phyloP scores from a whole-genome alignment of 2,888 invertebrate species.

The Melipona beecheii region DNA sequence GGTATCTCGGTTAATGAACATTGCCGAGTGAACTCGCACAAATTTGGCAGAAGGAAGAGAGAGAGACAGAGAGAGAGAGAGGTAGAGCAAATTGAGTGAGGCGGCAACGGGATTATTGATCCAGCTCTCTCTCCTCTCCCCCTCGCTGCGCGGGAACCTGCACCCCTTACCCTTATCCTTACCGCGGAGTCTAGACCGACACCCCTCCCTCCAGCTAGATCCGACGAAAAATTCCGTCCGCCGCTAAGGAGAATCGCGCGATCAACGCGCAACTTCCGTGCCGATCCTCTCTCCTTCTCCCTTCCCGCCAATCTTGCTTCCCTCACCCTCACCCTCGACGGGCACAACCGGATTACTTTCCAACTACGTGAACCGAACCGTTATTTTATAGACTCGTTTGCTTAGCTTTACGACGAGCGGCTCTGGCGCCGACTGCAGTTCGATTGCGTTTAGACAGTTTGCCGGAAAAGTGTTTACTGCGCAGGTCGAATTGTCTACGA shows the following conservation, averaged over 20 bases:
- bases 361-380: neutral
- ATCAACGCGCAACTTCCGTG: conserved; percentile 23
- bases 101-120: conserved; percentile 73
- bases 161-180: conserved; percentile 6
- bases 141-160: conserved; percentile 11
- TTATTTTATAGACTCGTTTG: neutral
- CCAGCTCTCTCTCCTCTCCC: conserved; percentile 44
- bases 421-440: neutral
- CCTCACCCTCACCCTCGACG: too few species aligned
- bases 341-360: neutral
- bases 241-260: conserved; percentile 36
- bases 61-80: conserved; percentile 48
- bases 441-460: neutral
- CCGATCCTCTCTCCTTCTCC: neutral
- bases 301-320: neutral
- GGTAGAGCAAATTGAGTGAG: conserved; percentile 70
- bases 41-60: conserved; percentile 64
- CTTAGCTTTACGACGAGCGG: neutral
- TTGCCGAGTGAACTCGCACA: conserved; percentile 70
- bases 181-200: conserved; percentile 14
- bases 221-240: conserved; percentile 64
- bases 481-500: too few species aligned
- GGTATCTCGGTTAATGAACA: conserved; percentile 68
- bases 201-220: conserved; percentile 43
- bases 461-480: too few species aligned